phyloP scores from a whole-genome alignment of 2,888 invertebrate species.

The Rotaria socialis region DNA sequence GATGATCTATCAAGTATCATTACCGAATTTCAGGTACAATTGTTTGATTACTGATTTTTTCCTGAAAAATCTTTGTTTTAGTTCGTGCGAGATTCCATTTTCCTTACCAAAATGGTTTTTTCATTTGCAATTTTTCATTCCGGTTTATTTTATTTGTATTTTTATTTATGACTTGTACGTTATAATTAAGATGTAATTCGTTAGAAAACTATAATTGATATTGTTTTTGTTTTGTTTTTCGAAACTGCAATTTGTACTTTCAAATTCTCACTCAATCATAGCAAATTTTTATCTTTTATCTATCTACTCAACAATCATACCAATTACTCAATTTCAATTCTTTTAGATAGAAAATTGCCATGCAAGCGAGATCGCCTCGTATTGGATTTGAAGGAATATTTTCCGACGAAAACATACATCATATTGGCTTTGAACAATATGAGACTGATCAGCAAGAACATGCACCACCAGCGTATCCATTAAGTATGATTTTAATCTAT shows the following conservation, averaged over 20 bases:
- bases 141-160: conserved; percentile 55
- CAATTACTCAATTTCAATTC: no score
- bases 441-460: background rate
- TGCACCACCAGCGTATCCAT: background rate
- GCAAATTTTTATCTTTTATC: no score
- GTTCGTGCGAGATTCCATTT: conserved; percentile 50
- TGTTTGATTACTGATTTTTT: background rate
- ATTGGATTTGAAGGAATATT: background rate
- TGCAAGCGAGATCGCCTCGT: background rate
- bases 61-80: conserved; percentile 48
- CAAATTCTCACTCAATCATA: no score
- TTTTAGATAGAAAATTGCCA: background rate
- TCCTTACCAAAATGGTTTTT: conserved; percentile 51
- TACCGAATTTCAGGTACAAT: conserved; percentile 50
- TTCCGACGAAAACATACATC: background rate
- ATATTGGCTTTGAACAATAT: conserved; percentile 2
- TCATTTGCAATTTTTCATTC: conserved; percentile 51
- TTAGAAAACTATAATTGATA: no score
- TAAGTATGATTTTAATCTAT: background rate
- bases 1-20: conserved; percentile 52
- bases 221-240: no score
- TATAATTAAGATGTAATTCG: conserved; percentile 42
- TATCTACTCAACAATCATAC: no score
- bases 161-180: conserved; percentile 52
- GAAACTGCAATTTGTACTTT: no score